Evolutionary conservation across 2,888 invertebrate species (phyloP).

Genomic region (Unio delphinus): DNA sequence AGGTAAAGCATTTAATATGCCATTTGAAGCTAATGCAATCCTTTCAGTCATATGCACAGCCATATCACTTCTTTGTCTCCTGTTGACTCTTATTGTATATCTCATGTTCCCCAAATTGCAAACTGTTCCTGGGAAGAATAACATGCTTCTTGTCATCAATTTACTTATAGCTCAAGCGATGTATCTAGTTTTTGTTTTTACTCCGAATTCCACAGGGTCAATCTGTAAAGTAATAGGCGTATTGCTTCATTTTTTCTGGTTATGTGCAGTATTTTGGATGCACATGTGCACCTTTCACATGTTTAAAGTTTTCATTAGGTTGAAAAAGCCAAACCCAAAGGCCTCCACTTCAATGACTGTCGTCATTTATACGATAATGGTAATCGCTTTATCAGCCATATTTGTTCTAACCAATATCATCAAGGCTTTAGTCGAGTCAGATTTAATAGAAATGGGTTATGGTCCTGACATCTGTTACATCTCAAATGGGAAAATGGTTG

Average conservation of each 20-base stretch:
- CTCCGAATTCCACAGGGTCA: too few species aligned
- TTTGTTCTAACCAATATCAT: conserved; percentile 15
- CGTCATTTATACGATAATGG: not conserved
- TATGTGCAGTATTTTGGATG: conserved; percentile 25
- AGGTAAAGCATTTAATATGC: too few species aligned
- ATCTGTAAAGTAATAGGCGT: not conserved
- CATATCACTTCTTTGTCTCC: too few species aligned
- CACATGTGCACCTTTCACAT: conserved; percentile 25
- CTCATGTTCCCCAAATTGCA: too few species aligned
- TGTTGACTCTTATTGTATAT: too few species aligned
- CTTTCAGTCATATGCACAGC: too few species aligned
- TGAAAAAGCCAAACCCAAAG: not conserved
- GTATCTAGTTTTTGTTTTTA: too few species aligned
- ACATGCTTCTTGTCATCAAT: too few species aligned
- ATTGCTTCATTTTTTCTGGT: conserved; percentile 24
- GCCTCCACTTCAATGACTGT: conserved; percentile 5
- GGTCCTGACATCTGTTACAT: conserved; percentile 19
- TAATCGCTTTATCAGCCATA: conserved; percentile 2
- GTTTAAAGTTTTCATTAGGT: conserved; percentile 8
- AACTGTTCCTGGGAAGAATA: too few species aligned
- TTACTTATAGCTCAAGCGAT: too few species aligned
- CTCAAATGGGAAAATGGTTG: conserved; percentile 12
- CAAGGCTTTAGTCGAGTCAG: conserved; percentile 5
- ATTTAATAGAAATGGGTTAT: conserved; percentile 13
- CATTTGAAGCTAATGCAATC: too few species aligned